Base-by-base conservation (phyloP, 1,140 invertebrate genomes). In the Oscheius sp. region DNA sequence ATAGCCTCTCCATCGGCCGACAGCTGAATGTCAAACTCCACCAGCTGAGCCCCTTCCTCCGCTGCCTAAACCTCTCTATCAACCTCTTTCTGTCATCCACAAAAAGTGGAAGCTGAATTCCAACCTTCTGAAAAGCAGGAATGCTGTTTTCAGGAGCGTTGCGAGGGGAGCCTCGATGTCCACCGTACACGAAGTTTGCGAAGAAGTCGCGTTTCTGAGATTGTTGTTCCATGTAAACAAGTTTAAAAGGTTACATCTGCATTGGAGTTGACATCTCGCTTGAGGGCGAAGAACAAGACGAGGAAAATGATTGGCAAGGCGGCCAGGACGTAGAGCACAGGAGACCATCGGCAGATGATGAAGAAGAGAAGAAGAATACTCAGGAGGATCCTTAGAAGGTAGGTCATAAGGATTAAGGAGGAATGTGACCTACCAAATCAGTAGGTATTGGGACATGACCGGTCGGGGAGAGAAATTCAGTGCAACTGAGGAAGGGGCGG, bases 21-120 rank as follows among this genome's bases (percentile, higher is more conserved):
- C 31, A 71, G 58, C 4, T 63, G 62, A 64, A 71, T 52, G 23
- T 71, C 69, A 46, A 71, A 71, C 35, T 71, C 69, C 2, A 71
- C 69, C 20, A 71, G 20, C 36, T 63, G 29, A 28, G 58, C 62
- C 3, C 69, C 61, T 13, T 71, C 69, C 52, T 71, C 59, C 32
- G 45, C 46, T 13, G 61, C 61, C 42, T 45, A 45, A 45, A 45
- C 13, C 13, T n/a, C 13, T 45, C 42, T 45, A 15, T 45, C n/a
- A 15, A 45, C 13, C 13, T 45, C 13, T 15, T 45, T 13, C 42
- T 45, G 13, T 45, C 13, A 13, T 45, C 13, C 13, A 45, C n/a
- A 15, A 45, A 15, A 45, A 45, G n/a, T 13, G 13, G 13, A n/a
- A 45, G 13, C 13, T 15, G n/a, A n/a, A 15, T 15, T 15, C 42